Percentiles rank a stretch among this genome's conserved stretches.
Conservation (phyloP, 2,113 vertebrate genomes). For the Sander lucioperca region DNA sequence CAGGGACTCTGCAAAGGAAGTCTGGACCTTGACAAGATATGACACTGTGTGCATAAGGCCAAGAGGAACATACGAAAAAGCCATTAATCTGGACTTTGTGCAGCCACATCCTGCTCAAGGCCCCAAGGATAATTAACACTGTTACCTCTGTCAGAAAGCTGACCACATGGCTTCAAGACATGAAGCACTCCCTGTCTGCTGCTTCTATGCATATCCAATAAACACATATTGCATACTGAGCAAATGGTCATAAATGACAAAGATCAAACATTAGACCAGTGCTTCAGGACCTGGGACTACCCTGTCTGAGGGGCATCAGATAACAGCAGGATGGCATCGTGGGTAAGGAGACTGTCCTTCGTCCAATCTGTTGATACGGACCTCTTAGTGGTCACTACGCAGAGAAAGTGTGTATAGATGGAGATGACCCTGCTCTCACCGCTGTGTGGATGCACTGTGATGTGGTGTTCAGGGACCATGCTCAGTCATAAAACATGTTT, state of each 20-base stretch:
- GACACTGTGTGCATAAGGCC: constrained; percentile 58
- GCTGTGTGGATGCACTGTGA: not conserved
- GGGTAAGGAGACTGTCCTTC: constrained; percentile 9
- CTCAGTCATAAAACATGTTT: not conserved
- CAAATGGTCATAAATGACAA: constrained; percentile 32
- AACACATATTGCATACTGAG: constrained; percentile 30
- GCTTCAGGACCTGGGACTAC: constrained; percentile 25
- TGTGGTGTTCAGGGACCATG: not conserved
- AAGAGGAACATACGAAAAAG: constrained; percentile 67
- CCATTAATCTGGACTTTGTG: constrained; percentile 65
- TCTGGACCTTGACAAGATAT: constrained; percentile 72
- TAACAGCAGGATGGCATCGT: constrained; percentile 6
- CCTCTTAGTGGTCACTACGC: not conserved
- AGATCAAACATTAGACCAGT: constrained; percentile 35
- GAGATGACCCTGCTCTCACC: not conserved
- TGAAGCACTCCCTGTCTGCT: constrained; percentile 25
- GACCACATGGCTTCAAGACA: constrained; percentile 52
- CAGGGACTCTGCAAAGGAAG: constrained; percentile 63
- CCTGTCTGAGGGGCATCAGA: constrained; percentile 14
- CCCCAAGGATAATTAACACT: constrained; percentile 53
- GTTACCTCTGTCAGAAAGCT: constrained; percentile 46
- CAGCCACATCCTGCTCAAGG: constrained; percentile 61
- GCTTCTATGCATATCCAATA: constrained; percentile 16
- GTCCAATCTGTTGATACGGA: constrained; percentile 1
- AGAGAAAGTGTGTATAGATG: not conserved